phyloP scores from a whole-genome alignment of 2,113 vertebrate genomes.

The Lontra canadensis region DNA sequence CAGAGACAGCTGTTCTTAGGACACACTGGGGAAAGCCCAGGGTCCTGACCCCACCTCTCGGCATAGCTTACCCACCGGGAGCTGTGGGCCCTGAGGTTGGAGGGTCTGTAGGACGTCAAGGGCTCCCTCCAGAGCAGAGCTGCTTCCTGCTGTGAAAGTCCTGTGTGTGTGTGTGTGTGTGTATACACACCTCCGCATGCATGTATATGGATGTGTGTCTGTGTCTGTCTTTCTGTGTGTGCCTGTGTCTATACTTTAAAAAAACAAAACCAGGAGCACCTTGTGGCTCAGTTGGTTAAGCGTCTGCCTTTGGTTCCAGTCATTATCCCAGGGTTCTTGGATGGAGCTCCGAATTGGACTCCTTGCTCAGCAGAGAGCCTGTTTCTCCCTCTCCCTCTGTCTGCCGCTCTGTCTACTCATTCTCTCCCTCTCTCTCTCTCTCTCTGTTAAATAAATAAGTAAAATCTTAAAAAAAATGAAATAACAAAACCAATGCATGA shows the following conservation, averaged over 20 bases:
- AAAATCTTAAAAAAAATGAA: no score
- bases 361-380: not conserved
- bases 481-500: no score
- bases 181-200: fast-evolving
- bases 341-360: no score
- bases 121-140: not conserved
- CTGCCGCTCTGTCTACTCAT: not conserved
- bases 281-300: no score
- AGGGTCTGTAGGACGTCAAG: not conserved
- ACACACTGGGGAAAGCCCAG: not conserved
- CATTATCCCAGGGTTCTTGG: no score
- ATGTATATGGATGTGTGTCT: not conserved
- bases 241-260: not conserved
- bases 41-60: not conserved
- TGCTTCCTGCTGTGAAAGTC: not conserved
- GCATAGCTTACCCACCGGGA: fast-evolving
- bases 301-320: no score
- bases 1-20: not conserved
- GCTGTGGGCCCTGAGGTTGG: not conserved
- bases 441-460: no score
- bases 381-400: no score
- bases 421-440: no score
- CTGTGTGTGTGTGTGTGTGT: not conserved
- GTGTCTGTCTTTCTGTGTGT: not conserved
- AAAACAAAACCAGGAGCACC: not conserved